These are phyloP conservation scores for Spilosoma lubricipeda DNA, from an alignment of 2,888 invertebrate species.

Conservation along the genomic window DNA sequence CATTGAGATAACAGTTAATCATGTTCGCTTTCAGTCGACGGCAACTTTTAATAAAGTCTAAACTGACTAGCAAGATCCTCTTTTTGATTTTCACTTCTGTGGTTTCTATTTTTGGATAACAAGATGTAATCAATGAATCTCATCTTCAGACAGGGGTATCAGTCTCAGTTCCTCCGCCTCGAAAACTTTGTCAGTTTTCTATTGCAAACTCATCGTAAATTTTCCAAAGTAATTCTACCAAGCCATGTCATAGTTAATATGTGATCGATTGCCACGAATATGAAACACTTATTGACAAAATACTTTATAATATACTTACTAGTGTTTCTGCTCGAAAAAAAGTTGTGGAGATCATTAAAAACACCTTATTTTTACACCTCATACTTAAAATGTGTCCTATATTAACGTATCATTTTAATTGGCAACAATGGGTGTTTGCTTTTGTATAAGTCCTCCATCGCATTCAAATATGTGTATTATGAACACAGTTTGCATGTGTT, in stretches of 20 bases:
- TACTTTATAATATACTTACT: too few species aligned
- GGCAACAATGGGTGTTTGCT: neutral
- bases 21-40: neutral
- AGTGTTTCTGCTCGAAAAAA: neutral
- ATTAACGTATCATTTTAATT: neutral
- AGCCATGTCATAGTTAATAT: neutral
- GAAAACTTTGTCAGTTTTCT: neutral
- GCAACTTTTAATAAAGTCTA: neutral
- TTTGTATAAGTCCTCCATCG: constrained; percentile 5
- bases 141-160: neutral
- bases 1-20: neutral
- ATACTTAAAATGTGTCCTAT: neutral
- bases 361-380: neutral
- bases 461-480: constrained; percentile 6
- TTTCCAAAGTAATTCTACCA: neutral
- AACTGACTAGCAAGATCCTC: neutral
- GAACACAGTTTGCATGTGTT: constrained; percentile 15
- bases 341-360: neutral
- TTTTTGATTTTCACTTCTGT: neutral
- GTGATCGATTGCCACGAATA: neutral
- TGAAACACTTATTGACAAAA: neutral
- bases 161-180: too few species aligned
- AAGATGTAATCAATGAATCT: neutral
- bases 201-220: neutral
- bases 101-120: neutral